Conservation (phyloP, 2,888 invertebrate species). For the Eilema depressum region DNA sequence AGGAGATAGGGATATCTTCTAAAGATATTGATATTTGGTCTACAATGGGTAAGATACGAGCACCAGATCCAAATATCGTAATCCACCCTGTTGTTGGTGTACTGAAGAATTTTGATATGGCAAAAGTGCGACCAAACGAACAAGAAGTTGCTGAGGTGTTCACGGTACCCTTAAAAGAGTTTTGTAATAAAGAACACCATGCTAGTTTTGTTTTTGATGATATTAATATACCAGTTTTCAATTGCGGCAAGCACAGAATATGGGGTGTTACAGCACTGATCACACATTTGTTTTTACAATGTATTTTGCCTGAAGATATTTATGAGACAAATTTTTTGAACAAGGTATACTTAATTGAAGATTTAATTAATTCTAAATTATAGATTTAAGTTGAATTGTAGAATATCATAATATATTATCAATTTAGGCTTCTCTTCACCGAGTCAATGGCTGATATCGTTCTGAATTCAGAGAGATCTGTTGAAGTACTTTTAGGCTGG, state of each 20-base stretch:
- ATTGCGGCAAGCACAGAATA: slow-evolving; percentile 86
- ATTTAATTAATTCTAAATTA: slow-evolving; percentile 60
- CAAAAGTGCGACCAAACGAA: slow-evolving; percentile 86
- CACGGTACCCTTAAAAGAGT: slow-evolving; percentile 88
- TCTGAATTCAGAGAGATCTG: no score
- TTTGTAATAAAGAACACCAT: slow-evolving; percentile 88
- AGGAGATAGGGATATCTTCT: slow-evolving; percentile 92
- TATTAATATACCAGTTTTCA: slow-evolving; percentile 83
- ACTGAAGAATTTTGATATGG: slow-evolving; percentile 80
- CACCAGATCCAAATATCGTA: slow-evolving; percentile 77
- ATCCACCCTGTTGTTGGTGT: slow-evolving; percentile 92
- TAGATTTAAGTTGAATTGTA: not conserved
- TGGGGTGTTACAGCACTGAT: slow-evolving; percentile 94
- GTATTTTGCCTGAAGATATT: slow-evolving; percentile 66
- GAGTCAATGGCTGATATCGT: no score
- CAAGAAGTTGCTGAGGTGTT: slow-evolving; percentile 94
- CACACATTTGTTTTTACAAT: slow-evolving; percentile 88
- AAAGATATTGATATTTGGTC: slow-evolving; percentile 90
- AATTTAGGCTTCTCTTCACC: not conserved
- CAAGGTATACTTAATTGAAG: slow-evolving; percentile 62
- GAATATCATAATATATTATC: not conserved
- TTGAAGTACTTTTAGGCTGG: no score
- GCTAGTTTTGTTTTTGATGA: slow-evolving; percentile 89
- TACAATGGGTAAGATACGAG: slow-evolving; percentile 65
- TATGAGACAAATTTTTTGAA: slow-evolving; percentile 69